Evolutionary conservation across 2,888 invertebrate species (phyloP).

Genomic region (Lingula anatina): DNA sequence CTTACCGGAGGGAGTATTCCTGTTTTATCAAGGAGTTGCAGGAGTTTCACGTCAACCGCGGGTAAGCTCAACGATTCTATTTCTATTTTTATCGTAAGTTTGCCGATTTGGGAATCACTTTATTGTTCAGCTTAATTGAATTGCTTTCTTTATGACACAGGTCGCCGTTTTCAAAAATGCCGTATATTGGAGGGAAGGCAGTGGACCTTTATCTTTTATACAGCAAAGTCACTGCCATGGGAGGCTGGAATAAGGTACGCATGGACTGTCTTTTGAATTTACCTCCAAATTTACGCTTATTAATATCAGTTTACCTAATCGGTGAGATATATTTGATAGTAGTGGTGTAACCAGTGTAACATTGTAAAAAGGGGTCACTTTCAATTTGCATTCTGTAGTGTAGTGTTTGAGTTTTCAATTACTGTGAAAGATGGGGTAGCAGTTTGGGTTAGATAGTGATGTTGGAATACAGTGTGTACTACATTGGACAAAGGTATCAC

Average conservation of each 20-base stretch:
- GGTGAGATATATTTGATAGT: too few species aligned
- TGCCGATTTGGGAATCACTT: not conserved
- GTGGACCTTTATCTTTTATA: constrained; percentile 90
- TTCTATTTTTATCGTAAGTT: not conserved
- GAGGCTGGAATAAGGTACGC: constrained; percentile 89
- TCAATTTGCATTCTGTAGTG: too few species aligned
- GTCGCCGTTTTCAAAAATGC: constrained; percentile 65
- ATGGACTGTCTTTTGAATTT: constrained; percentile 27
- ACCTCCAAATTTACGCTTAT: too few species aligned
- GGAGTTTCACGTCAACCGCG: constrained; percentile 85
- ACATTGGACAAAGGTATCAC: too few species aligned
- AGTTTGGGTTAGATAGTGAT: too few species aligned
- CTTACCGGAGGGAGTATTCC: constrained; percentile 73
- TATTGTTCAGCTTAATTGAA: not conserved
- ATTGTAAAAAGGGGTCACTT: too few species aligned
- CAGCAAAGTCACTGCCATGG: constrained; percentile 82
- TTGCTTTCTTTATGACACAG: constrained; percentile 52
- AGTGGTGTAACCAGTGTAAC: too few species aligned
- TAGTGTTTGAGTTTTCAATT: too few species aligned
- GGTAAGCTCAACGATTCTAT: constrained; percentile 61
- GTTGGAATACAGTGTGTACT: too few species aligned
- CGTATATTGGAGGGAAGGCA: constrained; percentile 81
- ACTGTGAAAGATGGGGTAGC: too few species aligned
- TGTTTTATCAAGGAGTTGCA: constrained; percentile 78
- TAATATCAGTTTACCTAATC: too few species aligned